These are phyloP conservation scores for Calliopsis andreniformis DNA, from an alignment of 1,140 invertebrate species.

Conservation along the genomic window DNA sequence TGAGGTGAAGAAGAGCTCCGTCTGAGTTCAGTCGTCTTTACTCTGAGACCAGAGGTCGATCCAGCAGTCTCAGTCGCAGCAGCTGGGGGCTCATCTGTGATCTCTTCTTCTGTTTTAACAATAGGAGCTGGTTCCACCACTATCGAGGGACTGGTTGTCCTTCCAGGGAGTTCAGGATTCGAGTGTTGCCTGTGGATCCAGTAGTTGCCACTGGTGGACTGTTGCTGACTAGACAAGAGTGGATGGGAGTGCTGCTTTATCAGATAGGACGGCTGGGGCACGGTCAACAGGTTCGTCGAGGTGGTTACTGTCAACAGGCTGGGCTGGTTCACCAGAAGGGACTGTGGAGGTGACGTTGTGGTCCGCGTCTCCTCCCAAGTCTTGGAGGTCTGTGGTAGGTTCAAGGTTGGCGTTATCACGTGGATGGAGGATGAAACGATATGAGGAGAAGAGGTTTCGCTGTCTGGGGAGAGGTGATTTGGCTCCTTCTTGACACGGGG, in stretches of 20 bases:
- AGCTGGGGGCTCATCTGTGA: conserved; percentile 45
- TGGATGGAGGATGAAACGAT: conserved; percentile 72
- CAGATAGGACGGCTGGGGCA: conserved; percentile 83
- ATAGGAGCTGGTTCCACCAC: conserved; percentile 67
- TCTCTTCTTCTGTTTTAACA: conserved; percentile 68
- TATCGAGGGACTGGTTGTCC: conserved; percentile 73
- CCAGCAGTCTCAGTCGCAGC: conserved; percentile 3
- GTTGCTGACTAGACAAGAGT: conserved; percentile 82
- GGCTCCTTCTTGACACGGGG: conserved; percentile 85
- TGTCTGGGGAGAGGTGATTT: conserved; percentile 81
- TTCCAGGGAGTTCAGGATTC: conserved; percentile 76
- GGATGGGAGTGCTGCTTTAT: conserved; percentile 87
- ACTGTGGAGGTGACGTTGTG: conserved; percentile 43
- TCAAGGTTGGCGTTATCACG: conserved; percentile 77
- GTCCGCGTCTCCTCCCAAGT: conserved; percentile 78
- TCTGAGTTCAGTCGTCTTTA: conserved; percentile 73
- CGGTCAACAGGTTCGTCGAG: conserved; percentile 83
- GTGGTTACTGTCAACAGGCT: conserved; percentile 64
- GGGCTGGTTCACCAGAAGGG: conserved; percentile 52
- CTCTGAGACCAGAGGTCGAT: conserved; percentile 52
- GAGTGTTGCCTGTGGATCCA: conserved; percentile 82
- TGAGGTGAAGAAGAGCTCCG: conserved; percentile 84
- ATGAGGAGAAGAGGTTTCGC: conserved; percentile 76
- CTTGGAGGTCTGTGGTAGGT: conserved; percentile 84
- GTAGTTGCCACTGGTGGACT: conserved; percentile 58